Percentiles rank a stretch among this genome's conserved stretches.
Evolutionary conservation across 1,140 invertebrate genomes (phyloP).

Genomic region (Anadara kagoshimensis): DNA sequence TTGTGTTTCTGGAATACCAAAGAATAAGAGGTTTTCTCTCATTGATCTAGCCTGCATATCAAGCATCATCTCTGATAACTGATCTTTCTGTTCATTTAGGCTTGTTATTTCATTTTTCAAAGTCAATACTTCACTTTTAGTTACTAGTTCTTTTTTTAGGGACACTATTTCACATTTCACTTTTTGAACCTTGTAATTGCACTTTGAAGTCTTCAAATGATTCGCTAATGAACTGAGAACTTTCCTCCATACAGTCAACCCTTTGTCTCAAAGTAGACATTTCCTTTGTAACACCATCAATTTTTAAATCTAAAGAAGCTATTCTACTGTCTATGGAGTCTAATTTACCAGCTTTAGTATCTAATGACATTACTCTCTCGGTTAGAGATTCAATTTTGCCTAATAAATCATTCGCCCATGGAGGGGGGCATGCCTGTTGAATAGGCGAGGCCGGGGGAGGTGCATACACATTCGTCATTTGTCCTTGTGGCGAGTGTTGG

Average conservation of each 20-base stretch:
- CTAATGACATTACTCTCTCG: too few species aligned
- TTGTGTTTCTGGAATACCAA: background rate
- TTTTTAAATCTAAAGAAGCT: too few species aligned
- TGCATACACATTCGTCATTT: too few species aligned
- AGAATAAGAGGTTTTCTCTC: constrained; percentile 7
- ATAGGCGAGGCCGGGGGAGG: too few species aligned
- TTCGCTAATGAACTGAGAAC: background rate
- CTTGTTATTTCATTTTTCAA: background rate
- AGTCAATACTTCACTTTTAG: background rate
- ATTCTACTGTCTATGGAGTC: too few species aligned
- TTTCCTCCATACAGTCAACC: background rate
- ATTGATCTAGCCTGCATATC: constrained; percentile 8
- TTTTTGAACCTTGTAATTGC: background rate
- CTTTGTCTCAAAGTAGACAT: background rate
- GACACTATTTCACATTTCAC: background rate
- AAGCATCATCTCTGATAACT: background rate
- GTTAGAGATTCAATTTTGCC: too few species aligned
- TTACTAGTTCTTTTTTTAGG: background rate
- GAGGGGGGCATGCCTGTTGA: too few species aligned
- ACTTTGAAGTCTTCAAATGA: background rate
- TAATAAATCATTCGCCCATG: too few species aligned
- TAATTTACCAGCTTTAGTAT: too few species aligned
- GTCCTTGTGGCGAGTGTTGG: too few species aligned
- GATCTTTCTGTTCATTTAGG: background rate
- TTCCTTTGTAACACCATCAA: background rate